Evolutionary conservation across 2,797 vertebrate genomes (phyloP), one percentile per base, ranked within the genome.

Genomic region (Tachyglossus aculeatus): DNA sequence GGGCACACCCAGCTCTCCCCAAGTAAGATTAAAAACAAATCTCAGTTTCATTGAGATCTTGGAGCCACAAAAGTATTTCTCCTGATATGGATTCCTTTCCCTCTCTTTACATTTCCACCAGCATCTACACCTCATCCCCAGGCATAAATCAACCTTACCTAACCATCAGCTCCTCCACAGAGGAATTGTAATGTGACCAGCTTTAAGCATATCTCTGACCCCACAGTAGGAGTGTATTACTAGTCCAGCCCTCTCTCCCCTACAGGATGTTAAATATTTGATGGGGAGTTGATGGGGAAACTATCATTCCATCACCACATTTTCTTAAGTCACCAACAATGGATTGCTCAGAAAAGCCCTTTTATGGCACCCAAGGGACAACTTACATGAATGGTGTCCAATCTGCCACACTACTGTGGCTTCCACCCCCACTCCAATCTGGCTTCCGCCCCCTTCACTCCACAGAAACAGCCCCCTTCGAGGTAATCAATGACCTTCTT

Each of bases 281-380:
- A 62, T 50, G 15, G 50, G 72, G 39, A 81, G 9, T 34, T 43
- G 45, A 62, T 50, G 15, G 50, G 72, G 39, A 81, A 9, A 54
- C 59, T 57, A 37, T 80, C 52, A 81, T 67, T 24, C 39, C 32
- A 70, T 61, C 61, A 51, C 79, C 33, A 74, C 27, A 67, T 25
- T 62, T 81, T n/a, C 75, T 83, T 81, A 79, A 75, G 61, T 79
- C 40, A 67, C 22, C 72, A 72, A 84, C 36, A 6, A 72, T 68
- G 71, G 67, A 75, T 65, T 84, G 67, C 61, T 47, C 78, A 52
- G 61, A 75, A 79, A 75, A 62, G 5, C 29, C n/a, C 67, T 77
- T 84, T 72, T 74, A 79, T 81, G 78, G 70, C 31, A 47, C 27
- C 78, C 36, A 11, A 16, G 48, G 39, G 58, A 67, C 40, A 79